A percentile compares a stretch with the other conserved stretches of the same genome.
These are phyloP conservation scores for Apteryx owenii DNA, from an alignment of 2,113 vertebrate species.

Conservation along the genomic window DNA sequence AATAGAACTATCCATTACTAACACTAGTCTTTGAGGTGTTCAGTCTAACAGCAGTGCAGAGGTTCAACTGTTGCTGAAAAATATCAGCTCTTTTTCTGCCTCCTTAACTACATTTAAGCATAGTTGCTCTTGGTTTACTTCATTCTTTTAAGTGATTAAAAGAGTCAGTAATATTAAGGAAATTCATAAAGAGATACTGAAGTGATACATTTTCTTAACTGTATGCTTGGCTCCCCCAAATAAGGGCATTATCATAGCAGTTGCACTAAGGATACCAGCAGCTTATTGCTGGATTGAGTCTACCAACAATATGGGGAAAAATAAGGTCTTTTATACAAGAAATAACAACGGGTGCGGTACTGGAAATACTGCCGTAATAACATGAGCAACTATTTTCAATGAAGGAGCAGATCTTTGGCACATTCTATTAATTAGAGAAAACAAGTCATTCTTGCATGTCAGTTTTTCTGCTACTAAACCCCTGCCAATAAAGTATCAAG, in stretches of 20 bases:
- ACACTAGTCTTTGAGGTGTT: neutral
- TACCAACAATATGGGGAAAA: neutral
- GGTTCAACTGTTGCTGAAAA: neutral
- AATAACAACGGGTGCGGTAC: neutral
- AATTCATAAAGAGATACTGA: neutral
- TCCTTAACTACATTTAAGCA: neutral
- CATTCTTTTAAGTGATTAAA: neutral
- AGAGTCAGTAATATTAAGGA: neutral
- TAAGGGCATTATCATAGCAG: neutral
- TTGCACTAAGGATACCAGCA: neutral
- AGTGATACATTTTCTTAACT: neutral
- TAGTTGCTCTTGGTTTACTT: neutral
- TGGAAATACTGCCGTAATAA: neutral
- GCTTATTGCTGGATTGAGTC: neutral
- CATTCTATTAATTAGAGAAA: neutral
- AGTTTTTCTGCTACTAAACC: neutral
- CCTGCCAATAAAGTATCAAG: neutral
- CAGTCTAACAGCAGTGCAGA: neutral
- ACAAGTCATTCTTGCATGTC: neutral
- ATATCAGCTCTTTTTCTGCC: neutral
- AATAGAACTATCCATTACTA: neutral
- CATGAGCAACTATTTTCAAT: neutral
- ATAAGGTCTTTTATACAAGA: neutral
- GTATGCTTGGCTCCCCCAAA: neutral
- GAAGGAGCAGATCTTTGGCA: neutral